A percentile compares a stretch with the other conserved stretches of the same genome.
Evolutionary conservation across 2,797 vertebrate species (phyloP).

Genomic region (Pangasius macronema): DNA sequence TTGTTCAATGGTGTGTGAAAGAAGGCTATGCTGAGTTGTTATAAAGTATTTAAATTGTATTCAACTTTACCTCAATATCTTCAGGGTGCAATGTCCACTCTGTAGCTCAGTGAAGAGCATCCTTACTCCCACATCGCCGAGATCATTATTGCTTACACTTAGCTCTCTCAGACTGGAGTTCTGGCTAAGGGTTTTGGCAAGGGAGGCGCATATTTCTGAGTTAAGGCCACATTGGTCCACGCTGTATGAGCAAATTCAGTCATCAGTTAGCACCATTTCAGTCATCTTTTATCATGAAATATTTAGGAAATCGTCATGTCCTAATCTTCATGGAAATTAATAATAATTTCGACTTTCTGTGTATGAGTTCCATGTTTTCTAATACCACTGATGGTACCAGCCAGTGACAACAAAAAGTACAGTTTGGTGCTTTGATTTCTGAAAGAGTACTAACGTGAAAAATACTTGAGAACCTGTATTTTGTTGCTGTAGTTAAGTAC

Average conservation of each 20-base stretch:
- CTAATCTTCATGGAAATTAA: too few relatives aligned
- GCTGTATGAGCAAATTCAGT: constrained; percentile 13
- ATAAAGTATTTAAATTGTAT: not conserved
- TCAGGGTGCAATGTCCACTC: constrained; percentile 7
- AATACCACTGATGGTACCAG: too few relatives aligned
- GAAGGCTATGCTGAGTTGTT: not conserved
- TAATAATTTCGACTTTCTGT: too few relatives aligned
- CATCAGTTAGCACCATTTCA: not conserved
- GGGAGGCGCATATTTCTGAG: constrained; percentile 14
- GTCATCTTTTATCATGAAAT: not conserved
- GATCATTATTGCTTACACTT: constrained; percentile 28
- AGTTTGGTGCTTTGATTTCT: too few relatives aligned
- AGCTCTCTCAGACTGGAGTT: constrained; percentile 33
- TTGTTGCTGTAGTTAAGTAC: not conserved
- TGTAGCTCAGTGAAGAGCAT: constrained; percentile 14
- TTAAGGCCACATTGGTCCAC: constrained; percentile 36
- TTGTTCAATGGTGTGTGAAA: not conserved
- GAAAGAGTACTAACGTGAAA: too few relatives aligned
- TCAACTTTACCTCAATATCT: constrained; percentile 36
- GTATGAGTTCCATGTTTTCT: too few relatives aligned
- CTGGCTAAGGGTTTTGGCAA: constrained; percentile 16
- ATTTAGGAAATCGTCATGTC: too few relatives aligned
- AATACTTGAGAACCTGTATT: not conserved
- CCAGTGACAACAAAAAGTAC: too few relatives aligned
- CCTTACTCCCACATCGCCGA: constrained; percentile 31